These are phyloP conservation scores for Acomys russatus DNA, from an alignment of 2,797 vertebrate species.

Conservation along the genomic window DNA sequence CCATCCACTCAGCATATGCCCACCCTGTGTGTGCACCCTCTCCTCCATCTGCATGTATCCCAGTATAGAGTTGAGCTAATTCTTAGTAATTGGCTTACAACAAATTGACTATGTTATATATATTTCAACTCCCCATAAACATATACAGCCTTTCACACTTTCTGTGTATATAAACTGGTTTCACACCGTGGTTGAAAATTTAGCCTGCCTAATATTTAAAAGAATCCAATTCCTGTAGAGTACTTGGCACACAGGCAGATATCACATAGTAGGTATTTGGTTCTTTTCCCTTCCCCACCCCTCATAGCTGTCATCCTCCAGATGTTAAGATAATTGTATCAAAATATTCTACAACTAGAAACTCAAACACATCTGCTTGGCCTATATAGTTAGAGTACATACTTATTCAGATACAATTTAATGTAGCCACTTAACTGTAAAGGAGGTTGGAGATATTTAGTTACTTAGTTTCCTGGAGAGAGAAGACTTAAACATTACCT, in stretches of 20 bases:
- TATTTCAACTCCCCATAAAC: background rate
- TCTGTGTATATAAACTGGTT: background rate
- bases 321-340: conserved; percentile 58
- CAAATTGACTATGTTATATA: background rate
- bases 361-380: conserved; percentile 18
- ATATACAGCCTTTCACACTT: background rate
- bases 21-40: background rate
- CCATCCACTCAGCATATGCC: background rate
- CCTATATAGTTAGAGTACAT: background rate
- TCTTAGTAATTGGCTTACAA: conserved; percentile 6
- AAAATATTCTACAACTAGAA: background rate
- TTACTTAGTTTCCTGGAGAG: background rate
- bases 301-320: background rate
- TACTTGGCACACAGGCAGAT: background rate
- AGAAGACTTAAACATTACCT: background rate
- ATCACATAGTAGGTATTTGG: background rate
- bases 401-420: conserved; percentile 30
- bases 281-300: background rate
- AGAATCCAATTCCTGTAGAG: background rate
- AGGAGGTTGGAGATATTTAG: conserved; percentile 3
- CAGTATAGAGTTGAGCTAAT: background rate
- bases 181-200: background rate
- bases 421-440: background rate
- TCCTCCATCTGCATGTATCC: background rate
- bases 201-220: background rate